Conservation (phyloP, 2,797 vertebrate genomes). For the Geotrypetes seraphini region DNA sequence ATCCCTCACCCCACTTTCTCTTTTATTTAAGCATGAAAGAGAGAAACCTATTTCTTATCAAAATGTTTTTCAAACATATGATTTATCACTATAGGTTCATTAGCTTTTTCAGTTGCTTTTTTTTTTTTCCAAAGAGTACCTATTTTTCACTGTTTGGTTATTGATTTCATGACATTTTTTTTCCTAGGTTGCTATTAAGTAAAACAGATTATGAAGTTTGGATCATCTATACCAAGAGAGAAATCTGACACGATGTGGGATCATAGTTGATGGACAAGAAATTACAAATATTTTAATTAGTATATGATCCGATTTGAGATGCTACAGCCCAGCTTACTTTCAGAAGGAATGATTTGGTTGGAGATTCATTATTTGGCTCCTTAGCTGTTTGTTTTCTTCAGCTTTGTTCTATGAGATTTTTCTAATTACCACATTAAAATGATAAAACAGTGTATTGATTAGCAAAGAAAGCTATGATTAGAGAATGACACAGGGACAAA, state of each 20-base stretch:
- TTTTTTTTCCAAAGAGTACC: conserved; percentile 53
- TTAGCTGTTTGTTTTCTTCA: too few species aligned
- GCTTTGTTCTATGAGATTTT: too few species aligned
- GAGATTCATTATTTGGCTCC: too few species aligned
- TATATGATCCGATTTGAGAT: not conserved
- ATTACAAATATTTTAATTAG: conserved; percentile 18
- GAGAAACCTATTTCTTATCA: too few species aligned
- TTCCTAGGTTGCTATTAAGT: conserved; percentile 64
- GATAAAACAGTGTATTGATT: too few species aligned
- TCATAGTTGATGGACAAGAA: conserved; percentile 26
- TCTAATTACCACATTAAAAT: too few species aligned
- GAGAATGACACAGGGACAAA: too few species aligned
- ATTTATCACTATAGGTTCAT: too few species aligned
- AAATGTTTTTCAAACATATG: too few species aligned
- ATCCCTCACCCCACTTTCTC: too few species aligned
- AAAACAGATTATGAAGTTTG: conserved; percentile 50
- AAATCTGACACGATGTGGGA: conserved; percentile 35
- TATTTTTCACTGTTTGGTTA: conserved; percentile 47
- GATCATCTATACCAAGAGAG: conserved; percentile 45
- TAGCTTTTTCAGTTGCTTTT: conserved; percentile 44
- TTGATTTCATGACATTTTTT: conserved; percentile 64
- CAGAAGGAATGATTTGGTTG: not conserved
- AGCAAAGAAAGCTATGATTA: too few species aligned
- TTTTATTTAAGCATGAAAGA: too few species aligned
- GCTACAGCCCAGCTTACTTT: not conserved